Evolutionary conservation across 2,888 invertebrate genomes (phyloP).

Genomic region (Dynastes maya): DNA sequence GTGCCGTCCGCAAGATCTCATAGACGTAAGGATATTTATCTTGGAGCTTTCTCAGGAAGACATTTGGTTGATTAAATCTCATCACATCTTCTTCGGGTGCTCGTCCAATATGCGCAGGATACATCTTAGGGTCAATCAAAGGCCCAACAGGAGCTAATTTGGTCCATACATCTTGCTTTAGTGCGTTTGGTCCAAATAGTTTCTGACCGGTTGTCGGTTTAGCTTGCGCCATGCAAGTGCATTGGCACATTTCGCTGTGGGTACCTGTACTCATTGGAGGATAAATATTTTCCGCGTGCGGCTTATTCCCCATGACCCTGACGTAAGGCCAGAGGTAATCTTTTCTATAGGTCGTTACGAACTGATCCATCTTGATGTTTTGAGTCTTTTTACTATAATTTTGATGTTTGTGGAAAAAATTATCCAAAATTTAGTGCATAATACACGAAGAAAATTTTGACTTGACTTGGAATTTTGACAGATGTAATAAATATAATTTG

Average conservation of each 20-base stretch:
- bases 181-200: slow-evolving; percentile 62
- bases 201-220: slow-evolving; percentile 60
- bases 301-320: slow-evolving; percentile 65
- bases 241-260: slow-evolving; percentile 63
- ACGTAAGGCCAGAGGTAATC: slow-evolving; percentile 78
- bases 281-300: slow-evolving; percentile 70
- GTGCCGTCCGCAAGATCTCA: slow-evolving; percentile 75
- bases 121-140: slow-evolving; percentile 76
- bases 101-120: slow-evolving; percentile 74
- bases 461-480: background rate
- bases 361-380: slow-evolving; percentile 72
- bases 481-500: background rate
- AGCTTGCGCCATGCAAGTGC: slow-evolving; percentile 64
- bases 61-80: slow-evolving; percentile 75
- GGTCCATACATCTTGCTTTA: slow-evolving; percentile 68
- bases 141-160: slow-evolving; percentile 75
- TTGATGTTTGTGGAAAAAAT: background rate
- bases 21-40: slow-evolving; percentile 79
- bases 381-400: slow-evolving; percentile 26
- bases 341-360: slow-evolving; percentile 76
- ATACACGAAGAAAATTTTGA: slow-evolving; percentile 29
- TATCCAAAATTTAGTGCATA: slow-evolving; percentile 28
- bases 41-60: slow-evolving; percentile 77
- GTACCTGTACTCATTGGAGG: slow-evolving; percentile 71
- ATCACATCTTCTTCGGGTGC: slow-evolving; percentile 74